Evolutionary conservation across 2,888 invertebrate species (phyloP).

Genomic region (Ornithoptera alexandrae): DNA sequence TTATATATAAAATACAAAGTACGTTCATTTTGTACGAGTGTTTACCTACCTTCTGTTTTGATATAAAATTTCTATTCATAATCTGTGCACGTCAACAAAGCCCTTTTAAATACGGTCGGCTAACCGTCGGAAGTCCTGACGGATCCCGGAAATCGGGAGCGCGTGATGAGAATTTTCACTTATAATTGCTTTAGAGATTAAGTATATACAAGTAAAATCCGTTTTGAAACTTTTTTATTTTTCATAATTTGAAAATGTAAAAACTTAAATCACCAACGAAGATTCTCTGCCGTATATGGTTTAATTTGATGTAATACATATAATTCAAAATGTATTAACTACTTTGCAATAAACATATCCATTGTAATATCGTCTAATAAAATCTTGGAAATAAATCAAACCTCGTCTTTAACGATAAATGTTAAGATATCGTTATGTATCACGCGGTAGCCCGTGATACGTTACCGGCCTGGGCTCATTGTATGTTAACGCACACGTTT

Average conservation of each 20-base stretch:
- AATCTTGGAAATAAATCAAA: not conserved
- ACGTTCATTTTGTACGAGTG: too few relatives aligned
- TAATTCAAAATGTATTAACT: not conserved
- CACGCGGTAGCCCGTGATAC: constrained; percentile 6
- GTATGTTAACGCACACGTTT: constrained; percentile 21
- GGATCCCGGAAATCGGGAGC: constrained; percentile 20
- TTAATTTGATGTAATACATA: too few relatives aligned
- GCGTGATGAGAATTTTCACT: constrained; percentile 16
- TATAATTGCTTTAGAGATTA: not conserved
- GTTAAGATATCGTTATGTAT: constrained; percentile 3
- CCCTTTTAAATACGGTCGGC: constrained; percentile 22
- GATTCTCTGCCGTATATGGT: not conserved
- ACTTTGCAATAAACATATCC: not conserved
- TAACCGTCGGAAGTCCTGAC: constrained; percentile 21
- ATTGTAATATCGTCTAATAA: not conserved
- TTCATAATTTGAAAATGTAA: too few relatives aligned
- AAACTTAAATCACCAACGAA: not conserved
- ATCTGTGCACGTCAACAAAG: constrained; percentile 9
- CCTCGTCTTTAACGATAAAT: constrained; percentile 5
- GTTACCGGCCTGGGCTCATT: constrained; percentile 13
- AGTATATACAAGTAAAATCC: not conserved
- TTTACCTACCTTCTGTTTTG: not conserved
- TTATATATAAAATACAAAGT: too few relatives aligned
- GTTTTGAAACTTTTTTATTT: not conserved
- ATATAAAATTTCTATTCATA: constrained; percentile 6